Evolutionary conservation across 2,888 invertebrate species (phyloP), one percentile per base, ranked within the genome.

Genomic region (Mythimna loreyi): DNA sequence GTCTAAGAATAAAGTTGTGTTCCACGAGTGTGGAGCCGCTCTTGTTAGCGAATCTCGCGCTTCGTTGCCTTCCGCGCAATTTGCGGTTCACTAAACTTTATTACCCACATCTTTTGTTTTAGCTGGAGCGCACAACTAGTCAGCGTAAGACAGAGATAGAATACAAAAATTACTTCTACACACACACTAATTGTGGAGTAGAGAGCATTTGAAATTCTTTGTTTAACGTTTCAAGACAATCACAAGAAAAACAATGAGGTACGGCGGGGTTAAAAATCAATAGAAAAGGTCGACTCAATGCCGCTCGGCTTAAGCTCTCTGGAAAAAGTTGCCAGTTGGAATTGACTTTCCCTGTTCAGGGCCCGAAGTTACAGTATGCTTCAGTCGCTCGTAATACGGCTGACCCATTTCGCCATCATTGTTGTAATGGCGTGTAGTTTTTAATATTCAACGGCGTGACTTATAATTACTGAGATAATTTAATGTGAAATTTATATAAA

Each of bases 321-420:
- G 86, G 86, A 91, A 92, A 92, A 93, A 91, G 89, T 93, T 93
- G 81, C 81, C 87, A 86, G 89, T 90, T 90, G 81, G 89, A 91
- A 93, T 93, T 93, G 93, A 93, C 92, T 93, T 93, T 93, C 91
- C 88, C 89, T 93, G 93, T 93, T 93, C 89, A 83, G 78, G 83
- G 81, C 80, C 73, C 78, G 81, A 90, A 92, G 89, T 92, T 91
- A 87, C 82, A 78, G 84, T 85, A 86, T 84, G 88, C 86, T 86
- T 89, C 88, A 89, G 84, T 87, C 85, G 78, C 67, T 63, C 81
- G 75, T 67, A 78, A 73, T 82, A 84, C 83, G 85, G 85, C 81
- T 87, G 90, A 89, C 90, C 90, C 86, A 86, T 82, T 88, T 91
- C 80, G 64, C 49, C 70, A 76, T 75, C 71, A 78, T 73, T 83